These are phyloP conservation scores for Panthera leo DNA, from an alignment of 2,113 vertebrate species.

Conservation along the genomic window DNA sequence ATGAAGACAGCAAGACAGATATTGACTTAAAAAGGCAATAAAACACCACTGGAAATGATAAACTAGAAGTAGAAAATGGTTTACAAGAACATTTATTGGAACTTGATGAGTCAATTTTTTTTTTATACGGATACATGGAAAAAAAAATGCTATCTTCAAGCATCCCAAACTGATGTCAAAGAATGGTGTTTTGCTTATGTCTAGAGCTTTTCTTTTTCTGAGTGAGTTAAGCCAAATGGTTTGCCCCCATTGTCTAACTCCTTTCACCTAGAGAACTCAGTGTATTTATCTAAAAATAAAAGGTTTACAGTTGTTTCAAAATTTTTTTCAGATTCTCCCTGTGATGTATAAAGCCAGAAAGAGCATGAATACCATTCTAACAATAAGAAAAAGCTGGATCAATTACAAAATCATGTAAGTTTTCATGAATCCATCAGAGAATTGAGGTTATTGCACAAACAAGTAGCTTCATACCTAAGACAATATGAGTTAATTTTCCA, in stretches of 20 bases:
- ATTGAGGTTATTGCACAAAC: background rate
- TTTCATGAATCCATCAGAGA: background rate
- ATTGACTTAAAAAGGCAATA: background rate
- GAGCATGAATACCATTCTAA: background rate
- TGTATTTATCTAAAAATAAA: background rate
- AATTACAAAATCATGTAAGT: background rate
- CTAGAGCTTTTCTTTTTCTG: background rate
- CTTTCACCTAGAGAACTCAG: background rate
- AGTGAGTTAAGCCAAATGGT: background rate
- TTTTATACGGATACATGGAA: background rate
- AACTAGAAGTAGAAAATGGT: background rate
- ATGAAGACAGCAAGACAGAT: background rate
- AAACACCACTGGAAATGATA: background rate
- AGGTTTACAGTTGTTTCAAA: background rate
- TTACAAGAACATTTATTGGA: background rate
- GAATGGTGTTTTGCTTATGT: background rate
- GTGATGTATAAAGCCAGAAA: background rate
- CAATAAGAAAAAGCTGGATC: background rate
- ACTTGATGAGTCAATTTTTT: background rate
- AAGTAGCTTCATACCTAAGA: background rate
- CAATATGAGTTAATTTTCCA: background rate
- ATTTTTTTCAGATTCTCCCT: too few species aligned
- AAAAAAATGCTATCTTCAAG: background rate
- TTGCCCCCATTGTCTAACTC: background rate
- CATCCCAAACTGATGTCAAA: background rate